Conservation (phyloP, 2,797 vertebrate species). For the Trachurus trachurus region DNA sequence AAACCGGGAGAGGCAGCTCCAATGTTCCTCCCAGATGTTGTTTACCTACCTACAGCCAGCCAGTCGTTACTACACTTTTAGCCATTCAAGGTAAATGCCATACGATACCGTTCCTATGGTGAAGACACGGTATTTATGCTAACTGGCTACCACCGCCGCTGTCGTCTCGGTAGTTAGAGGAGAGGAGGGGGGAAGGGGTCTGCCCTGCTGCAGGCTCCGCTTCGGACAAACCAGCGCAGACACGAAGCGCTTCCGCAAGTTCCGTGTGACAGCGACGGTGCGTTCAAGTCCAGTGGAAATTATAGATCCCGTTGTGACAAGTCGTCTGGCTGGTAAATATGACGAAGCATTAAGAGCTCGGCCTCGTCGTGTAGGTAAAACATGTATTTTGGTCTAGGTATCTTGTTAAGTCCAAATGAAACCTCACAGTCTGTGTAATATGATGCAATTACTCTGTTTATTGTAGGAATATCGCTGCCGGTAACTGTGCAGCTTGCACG, state of each 20-base stretch:
- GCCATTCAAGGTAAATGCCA: constrained; percentile 27
- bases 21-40: constrained; percentile 38
- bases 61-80: neutral
- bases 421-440: neutral
- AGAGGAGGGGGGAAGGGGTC: neutral
- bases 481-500: neutral
- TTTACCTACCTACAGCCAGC: constrained; percentile 4
- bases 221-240: constrained; percentile 1
- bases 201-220: constrained; percentile 1
- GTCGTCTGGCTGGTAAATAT: neutral
- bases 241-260: constrained; percentile 48
- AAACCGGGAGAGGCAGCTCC: constrained; percentile 44
- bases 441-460: neutral
- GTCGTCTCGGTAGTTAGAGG: neutral
- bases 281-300: constrained; percentile 44
- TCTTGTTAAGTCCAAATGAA: neutral
- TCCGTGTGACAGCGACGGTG: constrained; percentile 14
- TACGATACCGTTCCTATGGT: neutral
- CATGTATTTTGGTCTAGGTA: neutral
- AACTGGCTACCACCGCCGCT: neutral
- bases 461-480: neutral
- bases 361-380: too few species aligned
- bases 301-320: rapidly evolving
- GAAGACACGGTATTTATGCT: neutral
- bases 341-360: neutral